Evolutionary conservation across 2,888 invertebrate species (phyloP).

Genomic region (Trachelus iudaicus): DNA sequence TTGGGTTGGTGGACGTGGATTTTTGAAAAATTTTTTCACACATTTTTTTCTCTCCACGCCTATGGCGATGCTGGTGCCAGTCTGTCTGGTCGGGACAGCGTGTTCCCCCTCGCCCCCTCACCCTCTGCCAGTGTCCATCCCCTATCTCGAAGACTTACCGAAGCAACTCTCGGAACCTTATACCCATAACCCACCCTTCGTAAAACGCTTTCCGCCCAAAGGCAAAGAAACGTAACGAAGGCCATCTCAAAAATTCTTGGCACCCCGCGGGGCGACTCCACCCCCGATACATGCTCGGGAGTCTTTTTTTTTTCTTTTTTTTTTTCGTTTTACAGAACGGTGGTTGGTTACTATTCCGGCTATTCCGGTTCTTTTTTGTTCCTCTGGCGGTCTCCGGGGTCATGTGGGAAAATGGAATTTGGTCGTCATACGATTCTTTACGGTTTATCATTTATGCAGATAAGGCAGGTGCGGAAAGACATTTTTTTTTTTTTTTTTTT

Average conservation of each 20-base stretch:
- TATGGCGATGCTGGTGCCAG: conserved; percentile 45
- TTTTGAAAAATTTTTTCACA: conserved; percentile 16
- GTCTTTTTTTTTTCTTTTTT: not conserved
- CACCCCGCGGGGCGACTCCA: conserved; percentile 44
- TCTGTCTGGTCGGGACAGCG: conserved; percentile 45
- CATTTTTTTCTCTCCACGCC: conserved; percentile 28
- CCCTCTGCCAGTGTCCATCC: conserved; percentile 14
- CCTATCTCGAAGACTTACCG: conserved; percentile 8
- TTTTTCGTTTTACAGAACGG: not conserved
- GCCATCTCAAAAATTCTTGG: conserved; percentile 50
- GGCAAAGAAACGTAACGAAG: conserved; percentile 47
- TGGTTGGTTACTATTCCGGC: not conserved
- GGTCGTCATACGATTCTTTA: not conserved
- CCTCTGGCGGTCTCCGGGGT: not conserved
- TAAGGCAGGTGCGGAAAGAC: not conserved
- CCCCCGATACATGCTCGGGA: conserved; percentile 29
- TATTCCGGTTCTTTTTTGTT: not conserved
- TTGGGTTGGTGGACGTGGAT: not conserved
- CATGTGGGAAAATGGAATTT: not conserved
- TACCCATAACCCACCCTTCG: conserved; percentile 13
- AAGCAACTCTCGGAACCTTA: conserved; percentile 24
- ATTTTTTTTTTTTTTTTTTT: not conserved
- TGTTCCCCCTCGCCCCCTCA: conserved; percentile 7
- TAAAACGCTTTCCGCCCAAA: conserved; percentile 34
- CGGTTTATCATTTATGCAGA: not conserved